Percentiles rank a stretch among this genome's conserved stretches.
Evolutionary conservation across 2,797 vertebrate genomes (phyloP).

Genomic region (Octomys mimax): DNA sequence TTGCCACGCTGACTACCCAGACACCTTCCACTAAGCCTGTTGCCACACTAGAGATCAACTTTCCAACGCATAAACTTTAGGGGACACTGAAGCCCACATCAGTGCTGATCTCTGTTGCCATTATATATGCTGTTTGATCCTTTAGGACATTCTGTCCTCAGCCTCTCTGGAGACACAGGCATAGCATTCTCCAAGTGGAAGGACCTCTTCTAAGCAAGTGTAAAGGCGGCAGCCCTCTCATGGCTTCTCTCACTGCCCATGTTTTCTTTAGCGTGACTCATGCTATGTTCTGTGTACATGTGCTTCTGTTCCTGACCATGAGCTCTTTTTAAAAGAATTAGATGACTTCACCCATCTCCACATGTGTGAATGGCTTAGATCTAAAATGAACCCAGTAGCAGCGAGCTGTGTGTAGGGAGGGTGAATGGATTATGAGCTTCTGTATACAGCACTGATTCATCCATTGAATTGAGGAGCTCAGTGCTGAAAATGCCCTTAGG

Average conservation of each 20-base stretch:
- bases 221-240: background rate
- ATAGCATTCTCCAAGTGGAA: background rate
- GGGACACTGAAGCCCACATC: too few relatives aligned
- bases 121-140: background rate
- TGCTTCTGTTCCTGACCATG: background rate
- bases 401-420: background rate
- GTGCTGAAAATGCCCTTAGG: background rate
- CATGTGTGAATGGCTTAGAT: background rate
- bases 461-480: background rate
- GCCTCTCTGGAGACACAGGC: background rate
- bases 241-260: accelerated
- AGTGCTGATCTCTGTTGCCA: background rate
- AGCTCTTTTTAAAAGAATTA: background rate
- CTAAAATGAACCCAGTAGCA: background rate
- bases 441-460: background rate
- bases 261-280: background rate
- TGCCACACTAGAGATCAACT: background rate
- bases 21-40: too few relatives aligned
- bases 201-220: background rate
- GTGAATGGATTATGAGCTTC: background rate
- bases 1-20: too few relatives aligned
- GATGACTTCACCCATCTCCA: background rate
- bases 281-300: background rate
- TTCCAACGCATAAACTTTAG: background rate
- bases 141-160: background rate